Evolutionary conservation across 2,888 invertebrate genomes (phyloP).

Genomic region (Drosophila paramelanica): DNA sequence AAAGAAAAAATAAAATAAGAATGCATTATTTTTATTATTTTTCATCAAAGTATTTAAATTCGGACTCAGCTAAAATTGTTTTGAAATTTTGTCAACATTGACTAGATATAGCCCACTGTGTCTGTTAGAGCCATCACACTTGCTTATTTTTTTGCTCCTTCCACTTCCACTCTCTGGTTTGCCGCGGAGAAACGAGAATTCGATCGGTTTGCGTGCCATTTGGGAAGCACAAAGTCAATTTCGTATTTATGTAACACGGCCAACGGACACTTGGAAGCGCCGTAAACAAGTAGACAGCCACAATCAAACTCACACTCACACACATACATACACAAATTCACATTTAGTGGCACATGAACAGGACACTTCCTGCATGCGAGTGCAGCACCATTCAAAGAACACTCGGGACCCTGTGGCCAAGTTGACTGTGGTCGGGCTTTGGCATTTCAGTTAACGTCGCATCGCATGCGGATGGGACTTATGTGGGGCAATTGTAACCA

Average conservation of each 20-base stretch:
- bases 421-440: constrained; percentile 62
- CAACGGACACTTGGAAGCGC: constrained; percentile 62
- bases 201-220: constrained; percentile 61
- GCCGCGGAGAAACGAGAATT: constrained; percentile 43
- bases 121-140: constrained; percentile 12
- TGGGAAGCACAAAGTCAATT: constrained; percentile 70
- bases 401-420: constrained; percentile 48
- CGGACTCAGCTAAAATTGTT: not conserved
- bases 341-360: constrained; percentile 18
- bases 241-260: constrained; percentile 74
- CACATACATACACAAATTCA: constrained; percentile 11
- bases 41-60: not conserved
- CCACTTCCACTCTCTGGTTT: not conserved
- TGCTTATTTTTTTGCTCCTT: constrained; percentile 4
- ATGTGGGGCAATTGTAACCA: constrained; percentile 44
- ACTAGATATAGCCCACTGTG: constrained; percentile 8
- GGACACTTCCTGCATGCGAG: constrained; percentile 33
- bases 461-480: constrained; percentile 15
- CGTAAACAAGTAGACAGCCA: constrained; percentile 67
- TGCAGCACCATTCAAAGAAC: constrained; percentile 35
- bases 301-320: constrained; percentile 24
- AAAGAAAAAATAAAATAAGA: too few species aligned
- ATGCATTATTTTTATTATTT: too few species aligned
- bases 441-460: constrained; percentile 58
- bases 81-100: too few species aligned